These are phyloP conservation scores for Gallinago nigripennis DNA, from an alignment of 2,797 vertebrate species.

Conservation along the genomic window DNA sequence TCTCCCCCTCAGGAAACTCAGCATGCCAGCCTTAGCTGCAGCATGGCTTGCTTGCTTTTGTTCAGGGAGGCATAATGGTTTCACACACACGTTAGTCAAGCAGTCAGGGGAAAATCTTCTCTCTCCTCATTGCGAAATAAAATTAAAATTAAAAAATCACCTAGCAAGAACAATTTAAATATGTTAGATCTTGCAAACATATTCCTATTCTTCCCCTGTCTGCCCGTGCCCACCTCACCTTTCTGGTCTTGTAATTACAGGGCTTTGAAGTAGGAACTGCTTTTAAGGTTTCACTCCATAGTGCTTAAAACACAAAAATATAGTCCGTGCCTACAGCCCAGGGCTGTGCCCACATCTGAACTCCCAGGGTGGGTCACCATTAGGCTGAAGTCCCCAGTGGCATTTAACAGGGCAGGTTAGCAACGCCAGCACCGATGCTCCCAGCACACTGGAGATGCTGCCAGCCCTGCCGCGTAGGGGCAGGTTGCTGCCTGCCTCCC, in stretches of 20 bases:
- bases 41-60: not conserved
- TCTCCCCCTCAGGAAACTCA: not conserved
- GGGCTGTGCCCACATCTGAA: not conserved
- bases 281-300: not conserved
- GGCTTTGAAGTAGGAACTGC: not conserved
- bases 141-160: not conserved
- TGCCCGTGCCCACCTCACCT: not conserved
- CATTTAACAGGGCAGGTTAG: rapidly evolving
- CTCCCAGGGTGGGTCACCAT: not conserved
- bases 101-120: not conserved
- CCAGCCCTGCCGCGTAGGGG: rapidly evolving
- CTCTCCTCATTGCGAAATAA: not conserved
- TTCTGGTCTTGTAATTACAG: not conserved
- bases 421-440: rapidly evolving
- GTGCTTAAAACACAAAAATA: not conserved
- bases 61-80: not conserved
- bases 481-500: not conserved
- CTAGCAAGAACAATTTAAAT: not conserved
- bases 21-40: not conserved
- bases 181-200: not conserved
- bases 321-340: not conserved
- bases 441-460: rapidly evolving
- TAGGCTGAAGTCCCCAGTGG: not conserved
- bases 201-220: not conserved
- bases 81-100: not conserved